A percentile compares a stretch with the other conserved stretches of the same genome.
phyloP scores from a whole-genome alignment of 2,888 invertebrate species.

The Eristalis arbustorum region DNA sequence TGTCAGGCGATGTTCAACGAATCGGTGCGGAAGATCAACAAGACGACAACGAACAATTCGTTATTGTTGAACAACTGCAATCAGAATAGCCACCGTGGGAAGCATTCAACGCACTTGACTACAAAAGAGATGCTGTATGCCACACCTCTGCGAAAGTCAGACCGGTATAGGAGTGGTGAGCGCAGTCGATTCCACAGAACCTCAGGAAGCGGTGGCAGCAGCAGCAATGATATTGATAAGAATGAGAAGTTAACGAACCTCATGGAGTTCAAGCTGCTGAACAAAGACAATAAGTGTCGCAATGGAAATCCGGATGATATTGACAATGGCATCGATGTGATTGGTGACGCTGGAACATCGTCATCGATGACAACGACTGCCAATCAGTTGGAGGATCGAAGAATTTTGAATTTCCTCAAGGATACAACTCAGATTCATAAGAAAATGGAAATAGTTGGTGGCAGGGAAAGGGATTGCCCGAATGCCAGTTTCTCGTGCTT shows the following conservation, averaged over 20 bases:
- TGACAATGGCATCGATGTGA: slow-evolving; percentile 74
- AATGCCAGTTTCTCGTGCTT: slow-evolving; percentile 80
- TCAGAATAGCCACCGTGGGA: slow-evolving; percentile 74
- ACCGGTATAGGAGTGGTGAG: slow-evolving; percentile 79
- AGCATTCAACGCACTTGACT: slow-evolving; percentile 56
- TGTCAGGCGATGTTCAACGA: slow-evolving; percentile 80
- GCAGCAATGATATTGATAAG: slow-evolving; percentile 64
- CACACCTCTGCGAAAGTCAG: slow-evolving; percentile 79
- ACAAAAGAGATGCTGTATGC: slow-evolving; percentile 80
- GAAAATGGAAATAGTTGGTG: slow-evolving; percentile 78
- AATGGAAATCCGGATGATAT: slow-evolving; percentile 74
- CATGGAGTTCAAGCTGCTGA: slow-evolving; percentile 75
- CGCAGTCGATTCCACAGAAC: slow-evolving; percentile 74
- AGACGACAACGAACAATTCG: slow-evolving; percentile 73
- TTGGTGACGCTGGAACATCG: slow-evolving; percentile 72
- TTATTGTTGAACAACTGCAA: slow-evolving; percentile 75
- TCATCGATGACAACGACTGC: slow-evolving; percentile 53
- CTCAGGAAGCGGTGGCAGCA: slow-evolving; percentile 61
- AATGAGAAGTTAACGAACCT: slow-evolving; percentile 77
- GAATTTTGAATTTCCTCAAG: slow-evolving; percentile 80
- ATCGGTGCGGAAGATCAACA: slow-evolving; percentile 79
- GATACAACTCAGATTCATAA: slow-evolving; percentile 80
- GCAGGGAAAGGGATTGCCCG: slow-evolving; percentile 77
- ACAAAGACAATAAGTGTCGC: slow-evolving; percentile 77
- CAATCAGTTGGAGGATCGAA: slow-evolving; percentile 79